These are phyloP conservation scores for Salmo trutta DNA, from an alignment of 2,797 vertebrate species.

Conservation along the genomic window DNA sequence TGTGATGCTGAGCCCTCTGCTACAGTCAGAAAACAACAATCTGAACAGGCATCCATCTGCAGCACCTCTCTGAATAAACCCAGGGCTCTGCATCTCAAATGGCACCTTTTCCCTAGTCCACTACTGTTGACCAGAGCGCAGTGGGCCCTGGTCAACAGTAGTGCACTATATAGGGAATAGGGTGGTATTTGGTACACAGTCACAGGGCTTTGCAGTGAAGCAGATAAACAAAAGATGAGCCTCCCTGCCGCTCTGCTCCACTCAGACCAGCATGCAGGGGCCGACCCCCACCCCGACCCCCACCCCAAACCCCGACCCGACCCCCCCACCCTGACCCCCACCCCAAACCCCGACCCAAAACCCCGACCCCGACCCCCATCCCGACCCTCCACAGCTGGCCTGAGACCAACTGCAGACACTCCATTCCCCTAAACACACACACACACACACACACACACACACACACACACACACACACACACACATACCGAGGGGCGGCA, in stretches of 20 bases:
- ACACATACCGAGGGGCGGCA: no score
- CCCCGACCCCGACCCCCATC: no score
- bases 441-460: neutral
- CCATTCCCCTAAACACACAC: constrained; percentile 10
- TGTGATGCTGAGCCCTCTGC: constrained; percentile 25
- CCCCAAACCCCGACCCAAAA: no score
- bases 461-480: neutral
- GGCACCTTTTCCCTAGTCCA: neutral
- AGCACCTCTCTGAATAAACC: constrained; percentile 20
- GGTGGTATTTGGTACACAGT: constrained; percentile 11
- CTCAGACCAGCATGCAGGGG: neutral
- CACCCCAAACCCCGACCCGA: no score
- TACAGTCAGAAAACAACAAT: constrained; percentile 23
- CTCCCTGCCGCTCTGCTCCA: neutral
- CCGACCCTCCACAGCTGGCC: neutral
- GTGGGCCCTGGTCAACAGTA: constrained; percentile 3
- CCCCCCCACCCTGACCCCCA: no score
- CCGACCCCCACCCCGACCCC: no score
- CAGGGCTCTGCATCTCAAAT: constrained; percentile 20
- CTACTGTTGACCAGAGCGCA: neutral
- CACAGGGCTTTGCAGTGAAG: constrained; percentile 42
- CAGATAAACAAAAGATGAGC: constrained; percentile 55
- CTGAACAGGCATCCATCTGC: constrained; percentile 29
- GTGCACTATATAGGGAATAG: neutral
- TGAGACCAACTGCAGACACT: neutral